phyloP scores from a whole-genome alignment of 2,888 invertebrate genomes.

The Melanostoma mellinum region DNA sequence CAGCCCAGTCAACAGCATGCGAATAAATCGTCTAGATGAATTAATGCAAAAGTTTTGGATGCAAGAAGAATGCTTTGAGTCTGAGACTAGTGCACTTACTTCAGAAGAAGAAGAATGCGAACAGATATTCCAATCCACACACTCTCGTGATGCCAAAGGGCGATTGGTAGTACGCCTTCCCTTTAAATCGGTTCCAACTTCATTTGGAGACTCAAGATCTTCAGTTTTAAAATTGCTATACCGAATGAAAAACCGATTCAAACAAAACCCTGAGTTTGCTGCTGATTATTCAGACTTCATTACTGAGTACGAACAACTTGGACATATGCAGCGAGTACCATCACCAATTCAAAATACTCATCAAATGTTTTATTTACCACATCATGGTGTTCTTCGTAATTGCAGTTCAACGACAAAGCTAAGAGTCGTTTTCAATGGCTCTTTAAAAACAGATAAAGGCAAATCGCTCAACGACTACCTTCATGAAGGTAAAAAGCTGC shows the following conservation, averaged over 20 bases:
- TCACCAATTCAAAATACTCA: background rate
- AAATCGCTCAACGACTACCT: slow-evolving; percentile 4
- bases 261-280: slow-evolving; percentile 1
- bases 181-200: slow-evolving; percentile 15
- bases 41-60: slow-evolving; percentile 7
- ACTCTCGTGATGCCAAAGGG: background rate
- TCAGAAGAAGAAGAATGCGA: slow-evolving; percentile 12
- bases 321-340: background rate
- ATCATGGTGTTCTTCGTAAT: slow-evolving; percentile 7
- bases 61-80: slow-evolving; percentile 4
- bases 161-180: slow-evolving; percentile 1
- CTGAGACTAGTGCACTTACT: background rate
- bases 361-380: background rate
- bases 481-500: slow-evolving; percentile 4
- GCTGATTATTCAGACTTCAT: slow-evolving; percentile 1
- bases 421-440: slow-evolving; percentile 30
- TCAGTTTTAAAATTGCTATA: slow-evolving; percentile 1
- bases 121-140: background rate
- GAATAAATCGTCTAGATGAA: background rate
- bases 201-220: slow-evolving; percentile 21
- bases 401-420: slow-evolving; percentile 30
- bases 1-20: background rate
- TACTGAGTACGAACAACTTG: slow-evolving; percentile 13
- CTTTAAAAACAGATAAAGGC: slow-evolving; percentile 8
- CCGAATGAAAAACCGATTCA: background rate